Conservation (phyloP, 2,797 vertebrate genomes). For the Orientallactaga sibirica region DNA sequence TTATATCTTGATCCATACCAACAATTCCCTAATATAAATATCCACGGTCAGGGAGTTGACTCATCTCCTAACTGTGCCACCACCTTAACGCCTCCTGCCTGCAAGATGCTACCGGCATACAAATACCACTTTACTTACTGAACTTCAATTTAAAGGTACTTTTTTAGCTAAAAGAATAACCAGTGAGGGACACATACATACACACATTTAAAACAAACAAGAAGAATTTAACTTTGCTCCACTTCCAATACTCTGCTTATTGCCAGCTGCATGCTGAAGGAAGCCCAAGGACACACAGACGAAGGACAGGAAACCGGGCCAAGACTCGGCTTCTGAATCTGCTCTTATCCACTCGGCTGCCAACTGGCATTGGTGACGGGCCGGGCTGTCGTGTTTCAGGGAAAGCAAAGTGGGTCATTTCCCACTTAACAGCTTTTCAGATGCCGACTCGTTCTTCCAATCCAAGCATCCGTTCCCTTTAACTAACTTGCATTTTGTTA, state of each 20-base stretch:
- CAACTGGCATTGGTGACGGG: constrained; percentile 33
- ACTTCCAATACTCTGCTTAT: neutral
- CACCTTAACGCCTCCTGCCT: neutral
- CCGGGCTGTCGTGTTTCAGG: constrained; percentile 61
- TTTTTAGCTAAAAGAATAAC: neutral
- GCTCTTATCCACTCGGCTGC: neutral
- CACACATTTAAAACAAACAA: neutral
- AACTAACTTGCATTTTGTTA: constrained; percentile 38
- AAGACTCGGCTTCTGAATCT: neutral
- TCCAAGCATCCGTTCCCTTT: constrained; percentile 48
- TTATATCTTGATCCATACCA: neutral
- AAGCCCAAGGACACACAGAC: constrained; percentile 62
- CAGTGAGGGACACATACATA: neutral
- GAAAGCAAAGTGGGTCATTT: constrained; percentile 62
- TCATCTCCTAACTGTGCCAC: neutral
- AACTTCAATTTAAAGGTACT: neutral
- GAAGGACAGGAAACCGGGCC: constrained; percentile 37
- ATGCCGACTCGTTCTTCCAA: neutral
- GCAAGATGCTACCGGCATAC: neutral
- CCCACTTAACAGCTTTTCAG: constrained; percentile 39
- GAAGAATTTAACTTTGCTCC: neutral
- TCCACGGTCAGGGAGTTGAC: neutral
- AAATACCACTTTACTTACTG: neutral
- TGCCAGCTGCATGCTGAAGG: neutral
- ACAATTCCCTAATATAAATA: neutral